Evolutionary conservation across 2,888 invertebrate genomes (phyloP), one percentile per base, ranked within the genome.

Genomic region (Podabrus alpinus): DNA sequence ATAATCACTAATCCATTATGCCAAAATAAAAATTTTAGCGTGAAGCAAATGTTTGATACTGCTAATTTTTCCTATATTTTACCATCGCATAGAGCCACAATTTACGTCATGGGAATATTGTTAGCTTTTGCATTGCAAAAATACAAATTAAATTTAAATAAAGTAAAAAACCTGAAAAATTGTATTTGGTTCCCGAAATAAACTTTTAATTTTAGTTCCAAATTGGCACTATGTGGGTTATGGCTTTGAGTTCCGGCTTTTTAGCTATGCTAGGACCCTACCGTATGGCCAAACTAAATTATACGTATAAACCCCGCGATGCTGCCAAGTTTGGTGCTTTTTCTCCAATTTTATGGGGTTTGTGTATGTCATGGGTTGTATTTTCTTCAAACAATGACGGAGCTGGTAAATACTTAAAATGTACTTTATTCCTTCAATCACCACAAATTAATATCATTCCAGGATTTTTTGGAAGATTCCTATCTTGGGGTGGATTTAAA

Each of bases 1-100:
- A n/a, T 24, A 15, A 10, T n/a, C 4, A 1, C 3, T 45, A 7
- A n/a, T n/a, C 7, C 2, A 15, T 21, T 24, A 21, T n/a, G 0
- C 24, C 0, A n/a, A 21, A 69, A 61, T 9, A 10, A 59, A 29
- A 0, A 7, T 87, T 87, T 68, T 81, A 92, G 92, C 69, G 89
- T 92, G 76, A 88, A 89, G 77, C 89, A 90, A 80, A 86, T 92
- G 80, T 92, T 92, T 82, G 89, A 90, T 76, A 92, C 92, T 0
- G 92, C 92, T 7, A 90, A 92, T 86, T 87, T 89, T 29, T 92
- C 92, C 81, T 92, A 92, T 82, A 91, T 91, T 59, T 86, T 92
- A 77, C 92, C 92, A 13, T 89, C 90, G 0, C 90, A 92, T 80
- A 88, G 92, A 82, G 88, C 91, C 10, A 91, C 92, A 1, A 91